A percentile compares a stretch with the other conserved stretches of the same genome.
These are phyloP conservation scores for Hycleus cichorii DNA, from an alignment of 1,140 invertebrate genomes.

Conservation along the genomic window DNA sequence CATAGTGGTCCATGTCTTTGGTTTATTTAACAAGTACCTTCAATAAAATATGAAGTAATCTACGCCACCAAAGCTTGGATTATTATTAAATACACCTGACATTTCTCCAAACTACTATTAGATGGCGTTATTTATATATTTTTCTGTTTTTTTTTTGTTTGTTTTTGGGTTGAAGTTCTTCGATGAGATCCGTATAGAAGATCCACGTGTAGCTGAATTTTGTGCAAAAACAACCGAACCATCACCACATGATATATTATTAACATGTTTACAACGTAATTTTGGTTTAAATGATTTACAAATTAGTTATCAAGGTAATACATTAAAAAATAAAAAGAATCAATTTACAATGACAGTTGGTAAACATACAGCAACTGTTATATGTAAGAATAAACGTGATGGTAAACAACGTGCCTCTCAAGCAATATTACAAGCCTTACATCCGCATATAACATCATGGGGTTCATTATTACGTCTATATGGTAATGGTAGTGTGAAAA, in stretches of 20 bases:
- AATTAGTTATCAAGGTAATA: constrained; percentile 73
- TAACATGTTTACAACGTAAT: constrained; percentile 89
- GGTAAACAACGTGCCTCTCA: constrained; percentile 96
- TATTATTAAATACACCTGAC: too few species aligned
- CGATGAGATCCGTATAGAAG: constrained; percentile 87
- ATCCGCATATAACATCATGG: constrained; percentile 92
- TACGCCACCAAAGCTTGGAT: too few species aligned
- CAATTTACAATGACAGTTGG: constrained; percentile 93
- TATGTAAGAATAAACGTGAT: constrained; percentile 92
- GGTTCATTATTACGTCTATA: constrained; percentile 89
- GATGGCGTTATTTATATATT: not conserved
- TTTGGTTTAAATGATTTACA: constrained; percentile 85
- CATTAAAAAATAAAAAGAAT: constrained; percentile 85
- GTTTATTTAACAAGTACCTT: too few species aligned
- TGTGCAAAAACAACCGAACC: constrained; percentile 93
- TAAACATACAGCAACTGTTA: constrained; percentile 80
- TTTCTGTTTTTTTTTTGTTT: not conserved
- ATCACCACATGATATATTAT: constrained; percentile 85
- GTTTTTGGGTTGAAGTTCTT: constrained; percentile 61
- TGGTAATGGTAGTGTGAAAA: constrained; percentile 86
- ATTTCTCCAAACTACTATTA: too few species aligned
- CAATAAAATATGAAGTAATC: too few species aligned
- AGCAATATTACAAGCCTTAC: constrained; percentile 80
- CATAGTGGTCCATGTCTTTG: too few species aligned
- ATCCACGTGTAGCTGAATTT: constrained; percentile 88